These are phyloP conservation scores for Hozukius guyotensis DNA, from an alignment of 2,797 vertebrate genomes.

Conservation along the genomic window DNA sequence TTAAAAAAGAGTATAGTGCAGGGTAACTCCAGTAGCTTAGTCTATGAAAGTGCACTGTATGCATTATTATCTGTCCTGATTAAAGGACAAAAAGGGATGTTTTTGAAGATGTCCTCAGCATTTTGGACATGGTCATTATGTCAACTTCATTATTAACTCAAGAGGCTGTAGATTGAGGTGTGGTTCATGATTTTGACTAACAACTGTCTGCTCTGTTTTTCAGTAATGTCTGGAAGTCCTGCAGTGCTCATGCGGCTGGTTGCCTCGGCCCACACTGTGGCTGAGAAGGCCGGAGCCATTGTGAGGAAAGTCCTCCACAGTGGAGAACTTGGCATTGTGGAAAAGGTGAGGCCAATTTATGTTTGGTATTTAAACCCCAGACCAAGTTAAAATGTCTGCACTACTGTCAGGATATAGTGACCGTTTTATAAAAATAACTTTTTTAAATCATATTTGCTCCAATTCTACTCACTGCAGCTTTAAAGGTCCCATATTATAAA, in stretches of 20 bases:
- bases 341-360: slow-evolving; percentile 85
- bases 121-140: background rate
- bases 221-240: slow-evolving; percentile 86
- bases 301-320: slow-evolving; percentile 89
- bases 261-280: slow-evolving; percentile 88
- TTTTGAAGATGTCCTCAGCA: background rate
- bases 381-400: background rate
- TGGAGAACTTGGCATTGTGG: slow-evolving; percentile 93
- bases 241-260: slow-evolving; percentile 89
- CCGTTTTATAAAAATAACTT: no score
- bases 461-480: no score
- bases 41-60: no score
- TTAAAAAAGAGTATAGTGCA: no score
- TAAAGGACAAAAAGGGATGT: no score
- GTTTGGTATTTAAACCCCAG: background rate
- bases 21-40: no score
- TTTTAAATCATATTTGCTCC: no score
- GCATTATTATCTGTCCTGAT: no score
- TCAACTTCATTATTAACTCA: background rate
- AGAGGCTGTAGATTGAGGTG: background rate
- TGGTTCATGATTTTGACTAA: background rate
- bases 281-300: slow-evolving; percentile 90
- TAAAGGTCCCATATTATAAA: no score
- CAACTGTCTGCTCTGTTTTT: background rate
- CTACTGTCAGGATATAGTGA: no score